These are phyloP conservation scores for Melitaea cinxia DNA, from an alignment of 1,140 invertebrate genomes.

Conservation along the genomic window DNA sequence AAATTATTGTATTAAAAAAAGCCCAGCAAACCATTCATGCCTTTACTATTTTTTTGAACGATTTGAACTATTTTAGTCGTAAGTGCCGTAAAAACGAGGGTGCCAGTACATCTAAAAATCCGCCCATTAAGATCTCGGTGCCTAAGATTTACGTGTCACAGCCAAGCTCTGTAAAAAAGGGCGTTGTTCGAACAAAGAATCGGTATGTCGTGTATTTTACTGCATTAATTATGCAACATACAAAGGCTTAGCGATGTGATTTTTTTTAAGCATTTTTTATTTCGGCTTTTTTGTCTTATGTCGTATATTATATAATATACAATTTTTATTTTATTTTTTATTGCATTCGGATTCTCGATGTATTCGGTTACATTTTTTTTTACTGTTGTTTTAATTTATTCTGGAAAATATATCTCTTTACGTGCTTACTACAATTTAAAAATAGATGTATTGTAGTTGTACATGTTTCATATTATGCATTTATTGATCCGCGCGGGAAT, in stretches of 20 bases:
- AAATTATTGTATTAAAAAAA: no score
- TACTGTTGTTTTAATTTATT: no score
- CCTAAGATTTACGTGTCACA: neutral
- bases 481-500: constrained; percentile 38
- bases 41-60: neutral
- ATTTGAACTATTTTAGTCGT: constrained; percentile 15
- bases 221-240: neutral
- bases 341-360: neutral
- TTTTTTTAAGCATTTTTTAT: neutral
- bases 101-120: neutral
- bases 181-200: neutral
- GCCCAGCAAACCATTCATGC: no score
- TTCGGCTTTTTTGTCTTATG: neutral
- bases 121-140: neutral
- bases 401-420: no score
- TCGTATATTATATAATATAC: neutral
- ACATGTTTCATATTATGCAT: constrained; percentile 9
- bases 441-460: no score
- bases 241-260: neutral
- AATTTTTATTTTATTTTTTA: neutral
- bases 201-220: neutral
- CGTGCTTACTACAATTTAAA: no score
- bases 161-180: neutral
- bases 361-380: neutral
- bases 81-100: neutral